Percentiles rank a stretch among this genome's conserved stretches.
These are phyloP conservation scores for Morone chrysops DNA, from an alignment of 2,113 vertebrate species.

Conservation along the genomic window DNA sequence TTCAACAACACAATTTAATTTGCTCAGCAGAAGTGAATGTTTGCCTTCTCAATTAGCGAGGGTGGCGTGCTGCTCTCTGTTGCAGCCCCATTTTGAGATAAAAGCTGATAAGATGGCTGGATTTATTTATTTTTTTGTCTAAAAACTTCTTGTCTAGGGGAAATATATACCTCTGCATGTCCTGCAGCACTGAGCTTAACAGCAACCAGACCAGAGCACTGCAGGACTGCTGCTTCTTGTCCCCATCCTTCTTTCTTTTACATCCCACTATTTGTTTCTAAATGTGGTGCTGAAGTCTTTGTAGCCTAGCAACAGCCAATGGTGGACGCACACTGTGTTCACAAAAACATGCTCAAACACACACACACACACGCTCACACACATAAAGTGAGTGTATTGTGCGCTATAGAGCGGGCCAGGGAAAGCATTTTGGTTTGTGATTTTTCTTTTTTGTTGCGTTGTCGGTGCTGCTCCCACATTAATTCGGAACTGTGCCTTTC, in stretches of 20 bases:
- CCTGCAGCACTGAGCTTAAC: conserved; percentile 27
- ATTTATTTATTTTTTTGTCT: background rate
- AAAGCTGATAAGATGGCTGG: background rate
- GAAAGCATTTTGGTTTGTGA: conserved; percentile 34
- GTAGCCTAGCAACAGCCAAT: conserved; percentile 75
- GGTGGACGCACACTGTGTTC: conserved; percentile 38
- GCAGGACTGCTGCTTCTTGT: conserved; percentile 51
- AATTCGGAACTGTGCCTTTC: conserved; percentile 21
- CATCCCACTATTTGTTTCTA: conserved; percentile 67
- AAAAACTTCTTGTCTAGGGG: background rate
- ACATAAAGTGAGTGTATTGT: conserved; percentile 27
- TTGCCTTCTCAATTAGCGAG: conserved; percentile 11
- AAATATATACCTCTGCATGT: background rate
- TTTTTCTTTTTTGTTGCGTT: conserved; percentile 31
- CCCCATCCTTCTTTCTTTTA: conserved; percentile 48
- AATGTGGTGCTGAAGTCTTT: conserved; percentile 64
- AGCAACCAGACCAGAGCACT: conserved; percentile 24
- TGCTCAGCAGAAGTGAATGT: background rate
- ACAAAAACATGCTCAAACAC: conserved; percentile 10
- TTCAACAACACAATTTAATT: background rate
- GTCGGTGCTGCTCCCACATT: background rate
- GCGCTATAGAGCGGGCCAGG: background rate
- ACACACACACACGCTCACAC: background rate
- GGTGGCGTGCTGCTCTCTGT: background rate
- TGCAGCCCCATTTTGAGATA: background rate